These are phyloP conservation scores for Ridgeia piscesae DNA, from an alignment of 1,140 invertebrate genomes.

Conservation along the genomic window DNA sequence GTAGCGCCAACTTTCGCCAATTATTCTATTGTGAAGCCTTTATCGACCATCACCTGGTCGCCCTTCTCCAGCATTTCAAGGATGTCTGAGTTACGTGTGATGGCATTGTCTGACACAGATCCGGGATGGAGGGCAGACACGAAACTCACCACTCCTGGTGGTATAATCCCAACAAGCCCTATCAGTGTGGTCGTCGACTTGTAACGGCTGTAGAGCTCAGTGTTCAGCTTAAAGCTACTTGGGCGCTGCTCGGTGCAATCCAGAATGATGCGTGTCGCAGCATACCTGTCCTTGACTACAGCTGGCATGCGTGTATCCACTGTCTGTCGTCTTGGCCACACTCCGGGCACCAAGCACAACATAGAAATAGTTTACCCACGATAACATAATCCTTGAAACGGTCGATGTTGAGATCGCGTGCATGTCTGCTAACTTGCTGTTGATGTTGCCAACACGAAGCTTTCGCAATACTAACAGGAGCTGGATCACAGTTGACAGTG, in stretches of 20 bases:
- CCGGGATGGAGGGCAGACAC: conserved; percentile 29
- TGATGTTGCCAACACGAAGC: conserved; percentile 24
- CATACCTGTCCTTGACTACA: conserved; percentile 12
- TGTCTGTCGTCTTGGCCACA: conserved; percentile 26
- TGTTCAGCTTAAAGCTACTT: not conserved
- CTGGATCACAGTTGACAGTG: not conserved
- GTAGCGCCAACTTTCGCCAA: conserved; percentile 15
- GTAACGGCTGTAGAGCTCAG: conserved; percentile 32
- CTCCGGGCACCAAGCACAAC: conserved; percentile 16
- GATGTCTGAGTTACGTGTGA: conserved; percentile 28
- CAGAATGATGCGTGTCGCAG: conserved; percentile 6
- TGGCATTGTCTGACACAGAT: conserved; percentile 33
- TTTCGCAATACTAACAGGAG: conserved; percentile 29
- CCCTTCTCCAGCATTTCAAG: conserved; percentile 33
- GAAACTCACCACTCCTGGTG: conserved; percentile 34
- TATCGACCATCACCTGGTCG: conserved; percentile 39
- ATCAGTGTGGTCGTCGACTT: conserved; percentile 36
- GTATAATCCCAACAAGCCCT: conserved; percentile 36
- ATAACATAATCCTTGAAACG: conserved; percentile 32
- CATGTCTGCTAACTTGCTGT: conserved; percentile 28
- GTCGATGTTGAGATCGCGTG: conserved; percentile 27
- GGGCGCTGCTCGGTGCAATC: conserved; percentile 21
- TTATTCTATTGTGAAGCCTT: conserved; percentile 36
- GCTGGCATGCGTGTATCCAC: conserved; percentile 31
- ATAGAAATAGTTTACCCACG: conserved; percentile 35